Evolutionary conservation across 2,113 vertebrate genomes (phyloP).

Genomic region (Xiphophorus couchianus): DNA sequence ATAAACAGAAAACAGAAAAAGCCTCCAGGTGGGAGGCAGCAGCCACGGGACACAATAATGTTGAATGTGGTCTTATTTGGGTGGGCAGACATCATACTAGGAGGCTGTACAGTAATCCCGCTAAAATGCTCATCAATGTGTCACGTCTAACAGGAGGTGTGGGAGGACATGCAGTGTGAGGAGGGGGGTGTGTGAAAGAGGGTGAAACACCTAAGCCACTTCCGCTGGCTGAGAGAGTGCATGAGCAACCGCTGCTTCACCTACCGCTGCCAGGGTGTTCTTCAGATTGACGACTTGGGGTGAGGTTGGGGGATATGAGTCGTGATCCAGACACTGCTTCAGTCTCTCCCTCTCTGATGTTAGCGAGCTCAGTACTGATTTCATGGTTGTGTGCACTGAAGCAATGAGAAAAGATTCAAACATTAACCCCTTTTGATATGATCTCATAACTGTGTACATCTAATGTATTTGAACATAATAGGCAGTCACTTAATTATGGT

Average conservation of each 20-base stretch:
- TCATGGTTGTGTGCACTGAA: conserved; percentile 87
- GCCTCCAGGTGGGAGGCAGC: conserved; percentile 37
- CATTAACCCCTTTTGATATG: not conserved
- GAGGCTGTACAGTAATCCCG: conserved; percentile 30
- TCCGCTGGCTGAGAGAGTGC: conserved; percentile 8
- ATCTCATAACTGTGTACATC: not conserved
- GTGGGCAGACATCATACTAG: conserved; percentile 41
- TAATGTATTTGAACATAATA: not conserved
- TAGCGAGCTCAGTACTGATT: conserved; percentile 86
- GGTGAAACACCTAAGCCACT: conserved; percentile 15
- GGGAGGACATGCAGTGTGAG: conserved; percentile 31
- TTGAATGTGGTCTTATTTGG: conserved; percentile 22
- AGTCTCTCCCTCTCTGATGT: conserved; percentile 88
- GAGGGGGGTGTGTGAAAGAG: not conserved
- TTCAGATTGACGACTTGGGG: conserved; percentile 91
- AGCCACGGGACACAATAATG: conserved; percentile 40
- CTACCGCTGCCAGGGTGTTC: conserved; percentile 89
- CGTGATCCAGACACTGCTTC: conserved; percentile 88
- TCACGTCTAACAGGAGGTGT: conserved; percentile 43
- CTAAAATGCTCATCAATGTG: conserved; percentile 41
- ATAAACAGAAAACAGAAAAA: conserved; percentile 36
- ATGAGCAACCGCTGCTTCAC: conserved; percentile 29
- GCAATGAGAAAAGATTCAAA: conserved; percentile 15
- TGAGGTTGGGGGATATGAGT: conserved; percentile 84
- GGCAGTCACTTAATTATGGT: not conserved